Evolutionary conservation across 2,113 vertebrate genomes (phyloP), one percentile per base, ranked within the genome.

Genomic region (Aegotheles bennettii): DNA sequence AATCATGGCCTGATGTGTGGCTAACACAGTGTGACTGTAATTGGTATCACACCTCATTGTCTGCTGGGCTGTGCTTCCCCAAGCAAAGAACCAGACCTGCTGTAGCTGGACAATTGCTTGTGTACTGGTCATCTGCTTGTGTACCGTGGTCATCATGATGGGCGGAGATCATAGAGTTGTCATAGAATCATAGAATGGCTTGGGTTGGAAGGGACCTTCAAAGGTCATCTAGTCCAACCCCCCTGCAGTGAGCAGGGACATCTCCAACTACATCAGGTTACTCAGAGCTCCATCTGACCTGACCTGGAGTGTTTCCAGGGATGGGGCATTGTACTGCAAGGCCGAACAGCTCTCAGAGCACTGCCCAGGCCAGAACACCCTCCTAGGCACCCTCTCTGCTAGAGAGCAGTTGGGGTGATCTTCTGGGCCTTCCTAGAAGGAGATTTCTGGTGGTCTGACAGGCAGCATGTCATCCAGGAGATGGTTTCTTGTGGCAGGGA

Each of bases 11-110:
- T n/a, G 4, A 18, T 14, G 35, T 7, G 50, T 33, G 36, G 42
- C 36, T 85, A 28, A 60, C 0, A 1, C 3, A 36, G 36, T 2
- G 25, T 25, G 40, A 40, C 29, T 73, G 64, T 74, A 88, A 60
- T 31, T 10, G 7, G 3, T 33, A 26, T 75, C 53, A 33, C 60
- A 82, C 16, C 7, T 26, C 6, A 3, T 28, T 69, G 4, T 35
- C 36, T 87, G 33, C 16, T 5, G 20, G 60, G 29, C 33, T 69
- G 33, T 4, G 1, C 64, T 56, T 82, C 50, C 26, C 25, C 40
- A 16, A 25, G 35, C 21, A 20, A 16, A 56, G 40, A 78, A 47
- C 0, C 2, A 9, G 17, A 25, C 14, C 16, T 0, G 0, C 11
- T 29, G 20, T 29, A 80, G 53, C 18, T 25, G 17, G 31, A 23